Base-by-base conservation (phyloP, 2,888 invertebrate genomes). In the Epirrhoe alternata region DNA sequence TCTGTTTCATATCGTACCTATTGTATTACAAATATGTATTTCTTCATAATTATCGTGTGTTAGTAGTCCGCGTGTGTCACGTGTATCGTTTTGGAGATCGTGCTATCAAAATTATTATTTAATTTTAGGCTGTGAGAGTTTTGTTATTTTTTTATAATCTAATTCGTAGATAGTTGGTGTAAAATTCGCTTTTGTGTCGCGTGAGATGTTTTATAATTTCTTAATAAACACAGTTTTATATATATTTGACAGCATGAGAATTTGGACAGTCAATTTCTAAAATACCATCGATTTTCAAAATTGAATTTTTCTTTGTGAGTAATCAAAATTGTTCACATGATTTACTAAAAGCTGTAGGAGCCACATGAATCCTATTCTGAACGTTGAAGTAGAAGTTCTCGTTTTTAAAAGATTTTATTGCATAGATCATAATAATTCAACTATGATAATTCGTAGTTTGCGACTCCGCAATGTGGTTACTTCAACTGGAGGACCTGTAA, bases 61-160 rank as follows among this genome's bases (percentile, higher is more conserved):
- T 45, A 68, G 55, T 63, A 56, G 58, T 31, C 42, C 7, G 47
- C 60, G 12, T 14, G 38, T 50, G 24, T 57, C 49, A 71, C 56
- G 68, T 72, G 61, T 72, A 60, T 60, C 31, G 42, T 57, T 61
- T 62, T 47, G 64, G 56, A 64, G 71, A 72, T 75, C 77, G 72
- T 78, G 79, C 75, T 80, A 76, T 84, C 81, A 81, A 89, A 88
- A 87, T 85, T 82, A 78, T 84, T 66, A 77, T 81, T 86, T 87
- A 83, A 76, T 79, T 88, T 89, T 89, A 86, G 90, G 90, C 90
- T 91, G 90, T 92, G 91, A 91, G 80, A 82, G 81, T 84, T 86
- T 86, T 82, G 75, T 86, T 88, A 85, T 81, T 86, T 81, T 86
- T 64, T 59, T 61, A 55, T 66, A 61, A 63, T 17, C 33, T 60